Percentiles rank a stretch among this genome's conserved stretches.
phyloP scores from a whole-genome alignment of 1,140 invertebrate genomes.

The Leucophenga varia region DNA sequence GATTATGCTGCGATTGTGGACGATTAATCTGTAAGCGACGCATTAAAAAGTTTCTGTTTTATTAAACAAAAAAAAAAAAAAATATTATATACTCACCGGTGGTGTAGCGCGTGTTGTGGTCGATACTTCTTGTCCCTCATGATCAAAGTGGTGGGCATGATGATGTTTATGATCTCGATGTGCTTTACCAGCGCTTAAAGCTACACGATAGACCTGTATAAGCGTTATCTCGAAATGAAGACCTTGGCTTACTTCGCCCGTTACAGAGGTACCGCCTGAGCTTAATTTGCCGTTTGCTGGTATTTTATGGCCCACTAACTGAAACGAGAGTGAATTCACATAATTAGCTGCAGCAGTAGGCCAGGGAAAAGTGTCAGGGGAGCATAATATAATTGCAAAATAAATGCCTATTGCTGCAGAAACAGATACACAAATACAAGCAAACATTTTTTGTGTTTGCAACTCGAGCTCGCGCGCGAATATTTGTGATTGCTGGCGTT shows the following conservation, averaged over 20 bases:
- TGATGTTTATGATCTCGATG: constrained; percentile 83
- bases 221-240: constrained; percentile 76
- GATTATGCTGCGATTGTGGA: constrained; percentile 62
- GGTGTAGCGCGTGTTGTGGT: constrained; percentile 61
- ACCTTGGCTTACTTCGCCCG: constrained; percentile 67
- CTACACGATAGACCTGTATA: constrained; percentile 75
- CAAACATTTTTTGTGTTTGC: background rate
- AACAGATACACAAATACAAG: too few species aligned
- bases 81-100: constrained; percentile 40
- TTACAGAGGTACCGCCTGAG: constrained; percentile 66
- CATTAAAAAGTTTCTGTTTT: background rate
- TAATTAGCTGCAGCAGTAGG: background rate
- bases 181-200: constrained; percentile 77
- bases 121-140: constrained; percentile 67
- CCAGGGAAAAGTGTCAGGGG: background rate
- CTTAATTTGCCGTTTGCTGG: constrained; percentile 73
- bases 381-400: background rate
- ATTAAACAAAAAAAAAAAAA: background rate
- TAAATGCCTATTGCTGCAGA: background rate
- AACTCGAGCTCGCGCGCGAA: too few species aligned
- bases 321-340: constrained; percentile 29
- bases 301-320: constrained; percentile 77
- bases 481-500: too few species aligned
- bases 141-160: constrained; percentile 75
- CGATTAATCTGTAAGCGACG: constrained; percentile 46